phyloP scores from a whole-genome alignment of 2,113 vertebrate species.

The Symphodus melops region DNA sequence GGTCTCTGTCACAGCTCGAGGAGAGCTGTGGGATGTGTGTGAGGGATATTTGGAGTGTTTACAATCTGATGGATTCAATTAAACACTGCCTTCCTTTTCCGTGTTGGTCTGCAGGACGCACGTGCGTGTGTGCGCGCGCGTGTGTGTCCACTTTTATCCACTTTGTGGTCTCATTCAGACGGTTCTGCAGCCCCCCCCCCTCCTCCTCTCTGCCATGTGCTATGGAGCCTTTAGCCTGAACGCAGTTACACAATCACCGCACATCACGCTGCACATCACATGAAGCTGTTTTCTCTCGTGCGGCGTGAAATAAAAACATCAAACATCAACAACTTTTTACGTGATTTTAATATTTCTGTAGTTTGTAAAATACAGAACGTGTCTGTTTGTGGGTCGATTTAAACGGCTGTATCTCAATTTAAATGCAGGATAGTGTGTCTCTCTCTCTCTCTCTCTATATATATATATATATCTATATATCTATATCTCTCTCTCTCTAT shows the following conservation, averaged over 20 bases:
- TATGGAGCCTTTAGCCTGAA: neutral
- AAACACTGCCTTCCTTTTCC: too few species aligned
- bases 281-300: too few species aligned
- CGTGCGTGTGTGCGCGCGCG: neutral
- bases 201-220: neutral
- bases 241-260: conserved; percentile 22
- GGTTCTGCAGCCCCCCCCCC: neutral
- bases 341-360: neutral
- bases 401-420: neutral
- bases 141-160: neutral
- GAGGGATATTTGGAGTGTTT: too few species aligned
- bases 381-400: neutral
- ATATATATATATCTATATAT: too few species aligned
- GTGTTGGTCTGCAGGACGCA: too few species aligned
- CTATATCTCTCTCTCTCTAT: too few species aligned
- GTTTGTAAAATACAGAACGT: neutral
- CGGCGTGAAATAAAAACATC: neutral
- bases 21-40: too few species aligned
- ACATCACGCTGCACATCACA: neutral
- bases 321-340: neutral
- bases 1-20: too few species aligned
- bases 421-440: neutral
- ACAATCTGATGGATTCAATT: too few species aligned
- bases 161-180: neutral
- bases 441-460: too few species aligned